Evolutionary conservation across 2,113 vertebrate genomes (phyloP).

Genomic region (Psettodes erumei): DNA sequence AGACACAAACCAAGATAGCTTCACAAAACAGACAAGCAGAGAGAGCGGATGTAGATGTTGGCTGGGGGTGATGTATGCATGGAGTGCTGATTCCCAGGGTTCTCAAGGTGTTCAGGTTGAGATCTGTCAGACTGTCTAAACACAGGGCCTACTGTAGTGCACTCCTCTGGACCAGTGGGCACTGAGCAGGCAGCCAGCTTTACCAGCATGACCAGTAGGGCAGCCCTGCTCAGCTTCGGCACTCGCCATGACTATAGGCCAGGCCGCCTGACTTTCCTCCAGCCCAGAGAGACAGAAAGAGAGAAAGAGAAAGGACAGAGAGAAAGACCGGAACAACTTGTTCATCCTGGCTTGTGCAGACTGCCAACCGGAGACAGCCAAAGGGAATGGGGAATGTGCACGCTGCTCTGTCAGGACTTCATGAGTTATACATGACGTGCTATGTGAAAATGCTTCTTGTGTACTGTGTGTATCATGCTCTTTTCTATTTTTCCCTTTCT

Average conservation of each 20-base stretch:
- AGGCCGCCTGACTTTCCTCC: slow-evolving; percentile 30
- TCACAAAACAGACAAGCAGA: slow-evolving; percentile 68
- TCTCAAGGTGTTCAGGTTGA: slow-evolving; percentile 73
- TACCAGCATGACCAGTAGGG: slow-evolving; percentile 53
- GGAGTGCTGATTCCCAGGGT: slow-evolving; percentile 63
- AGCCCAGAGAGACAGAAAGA: slow-evolving; percentile 32
- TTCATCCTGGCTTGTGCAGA: slow-evolving; percentile 69
- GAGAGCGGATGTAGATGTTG: slow-evolving; percentile 70
- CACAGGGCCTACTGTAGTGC: slow-evolving; percentile 65
- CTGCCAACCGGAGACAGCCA: slow-evolving; percentile 77
- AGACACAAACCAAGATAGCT: slow-evolving; percentile 64
- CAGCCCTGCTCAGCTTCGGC: slow-evolving; percentile 24
- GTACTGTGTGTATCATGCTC: slow-evolving; percentile 69
- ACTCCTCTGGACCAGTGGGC: slow-evolving; percentile 54
- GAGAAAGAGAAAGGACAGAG: slow-evolving; percentile 46
- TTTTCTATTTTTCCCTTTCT: slow-evolving; percentile 32
- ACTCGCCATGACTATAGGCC: slow-evolving; percentile 4
- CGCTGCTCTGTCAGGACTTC: slow-evolving; percentile 77
- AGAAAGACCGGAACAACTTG: slow-evolving; percentile 72
- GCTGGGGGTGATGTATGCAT: slow-evolving; percentile 71
- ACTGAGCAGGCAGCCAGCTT: slow-evolving; percentile 48
- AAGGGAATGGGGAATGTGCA: slow-evolving; percentile 77
- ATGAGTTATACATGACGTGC: slow-evolving; percentile 82
- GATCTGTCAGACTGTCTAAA: slow-evolving; percentile 80
- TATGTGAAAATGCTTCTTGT: slow-evolving; percentile 82